These are phyloP conservation scores for Limenitis camilla DNA, from an alignment of 2,888 invertebrate genomes.

Conservation along the genomic window DNA sequence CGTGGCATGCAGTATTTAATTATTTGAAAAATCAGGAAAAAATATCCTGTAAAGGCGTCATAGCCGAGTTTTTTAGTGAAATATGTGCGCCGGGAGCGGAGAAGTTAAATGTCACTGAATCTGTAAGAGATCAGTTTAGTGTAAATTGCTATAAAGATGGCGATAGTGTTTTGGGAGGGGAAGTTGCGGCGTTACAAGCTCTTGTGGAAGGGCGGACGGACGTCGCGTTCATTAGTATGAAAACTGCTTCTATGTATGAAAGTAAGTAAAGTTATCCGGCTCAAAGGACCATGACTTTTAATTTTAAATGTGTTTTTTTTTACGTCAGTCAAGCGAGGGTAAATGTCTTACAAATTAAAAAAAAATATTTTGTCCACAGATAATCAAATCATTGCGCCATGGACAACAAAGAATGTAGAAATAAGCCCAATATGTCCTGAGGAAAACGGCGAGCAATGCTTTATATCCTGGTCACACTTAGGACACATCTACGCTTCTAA, in stretches of 20 bases:
- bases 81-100: slow-evolving; percentile 76
- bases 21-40: slow-evolving; percentile 52
- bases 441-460: slow-evolving; percentile 69
- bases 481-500: slow-evolving; percentile 80
- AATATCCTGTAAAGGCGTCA: slow-evolving; percentile 53
- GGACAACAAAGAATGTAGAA: slow-evolving; percentile 46
- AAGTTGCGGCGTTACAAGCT: slow-evolving; percentile 78
- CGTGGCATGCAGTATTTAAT: slow-evolving; percentile 76
- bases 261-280: slow-evolving; percentile 63
- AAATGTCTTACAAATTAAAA: too few relatives aligned
- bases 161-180: slow-evolving; percentile 59
- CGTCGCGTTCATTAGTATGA: slow-evolving; percentile 84
- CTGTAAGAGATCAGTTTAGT: slow-evolving; percentile 33
- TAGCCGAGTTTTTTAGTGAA: slow-evolving; percentile 76
- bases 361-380: slow-evolving; percentile 28
- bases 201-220: slow-evolving; percentile 80
- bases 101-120: slow-evolving; percentile 28
- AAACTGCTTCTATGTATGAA: slow-evolving; percentile 75
- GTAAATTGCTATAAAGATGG: slow-evolving; percentile 48
- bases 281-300: too few relatives aligned
- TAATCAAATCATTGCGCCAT: slow-evolving; percentile 56
- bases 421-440: slow-evolving; percentile 76
- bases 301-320: too few relatives aligned
- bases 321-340: too few relatives aligned
- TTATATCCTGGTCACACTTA: slow-evolving; percentile 79